Percentiles rank a stretch among this genome's conserved stretches.
phyloP scores from a whole-genome alignment of 2,888 invertebrate genomes.

The Melangyna quadrimaculata region DNA sequence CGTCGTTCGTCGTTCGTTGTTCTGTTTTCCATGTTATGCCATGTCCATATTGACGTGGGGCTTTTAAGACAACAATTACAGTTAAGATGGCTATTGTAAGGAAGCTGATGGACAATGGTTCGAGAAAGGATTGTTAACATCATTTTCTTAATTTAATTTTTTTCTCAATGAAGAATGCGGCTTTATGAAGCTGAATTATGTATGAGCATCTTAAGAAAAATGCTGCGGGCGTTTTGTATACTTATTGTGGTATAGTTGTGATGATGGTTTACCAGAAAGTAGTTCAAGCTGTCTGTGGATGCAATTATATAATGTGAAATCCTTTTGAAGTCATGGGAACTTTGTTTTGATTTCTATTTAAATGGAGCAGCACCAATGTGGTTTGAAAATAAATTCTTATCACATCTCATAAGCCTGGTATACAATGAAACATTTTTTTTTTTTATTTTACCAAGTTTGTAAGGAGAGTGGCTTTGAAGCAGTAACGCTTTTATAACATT shows the following conservation, averaged over 20 bases:
- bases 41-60: constrained; percentile 56
- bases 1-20: too few species aligned
- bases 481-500: too few species aligned
- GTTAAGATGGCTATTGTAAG: constrained; percentile 52
- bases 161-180: constrained; percentile 15
- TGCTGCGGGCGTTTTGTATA: constrained; percentile 37
- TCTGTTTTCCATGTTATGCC: constrained; percentile 48
- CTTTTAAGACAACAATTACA: constrained; percentile 48
- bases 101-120: constrained; percentile 50
- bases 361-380: background rate
- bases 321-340: constrained; percentile 20
- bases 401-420: too few species aligned
- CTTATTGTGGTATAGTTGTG: constrained; percentile 1
- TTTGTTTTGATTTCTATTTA: background rate
- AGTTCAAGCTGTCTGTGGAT: background rate
- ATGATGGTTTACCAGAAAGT: background rate
- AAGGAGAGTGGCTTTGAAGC: too few species aligned
- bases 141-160: background rate
- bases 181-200: background rate
- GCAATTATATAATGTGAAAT: constrained; percentile 28
- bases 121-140: constrained; percentile 30
- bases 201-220: background rate
- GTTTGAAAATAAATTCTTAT: background rate
- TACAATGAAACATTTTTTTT: too few species aligned
- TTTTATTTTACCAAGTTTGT: too few species aligned